These are phyloP conservation scores for Pantherophis alleghaniensis DNA, from an alignment of 2,797 vertebrate species.

Conservation along the genomic window DNA sequence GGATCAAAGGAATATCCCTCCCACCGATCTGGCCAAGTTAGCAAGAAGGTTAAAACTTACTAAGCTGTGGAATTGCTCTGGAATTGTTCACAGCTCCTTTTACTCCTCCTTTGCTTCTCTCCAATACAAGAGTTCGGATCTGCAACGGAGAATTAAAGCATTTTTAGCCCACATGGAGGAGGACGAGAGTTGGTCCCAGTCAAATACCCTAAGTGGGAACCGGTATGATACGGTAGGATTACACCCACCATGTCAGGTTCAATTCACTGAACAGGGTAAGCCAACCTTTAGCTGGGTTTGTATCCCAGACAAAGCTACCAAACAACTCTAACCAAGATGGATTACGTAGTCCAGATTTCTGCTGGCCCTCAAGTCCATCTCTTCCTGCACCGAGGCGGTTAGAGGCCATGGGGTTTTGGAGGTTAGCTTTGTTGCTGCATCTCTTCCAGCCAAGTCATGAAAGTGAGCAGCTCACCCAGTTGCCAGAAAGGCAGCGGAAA, in stretches of 20 bases:
- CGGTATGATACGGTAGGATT: neutral
- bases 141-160: conserved; percentile 25
- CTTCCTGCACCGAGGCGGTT: neutral
- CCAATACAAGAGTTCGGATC: conserved; percentile 37
- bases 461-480: neutral
- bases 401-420: neutral
- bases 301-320: neutral
- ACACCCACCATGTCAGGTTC: neutral
- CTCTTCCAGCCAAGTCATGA: neutral
- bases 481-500: neutral
- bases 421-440: neutral
- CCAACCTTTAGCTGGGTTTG: neutral
- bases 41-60: conserved; percentile 67
- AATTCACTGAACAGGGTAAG: neutral
- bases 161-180: neutral
- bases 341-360: neutral
- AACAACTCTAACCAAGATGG: neutral
- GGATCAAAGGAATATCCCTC: neutral
- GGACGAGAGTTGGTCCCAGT: neutral
- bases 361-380: neutral
- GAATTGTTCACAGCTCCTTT: conserved; percentile 56
- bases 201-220: neutral
- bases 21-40: conserved; percentile 54
- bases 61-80: conserved; percentile 28
- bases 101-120: conserved; percentile 33